Base-by-base conservation (phyloP, 2,113 vertebrate species). In the Clarias gariepinus region DNA sequence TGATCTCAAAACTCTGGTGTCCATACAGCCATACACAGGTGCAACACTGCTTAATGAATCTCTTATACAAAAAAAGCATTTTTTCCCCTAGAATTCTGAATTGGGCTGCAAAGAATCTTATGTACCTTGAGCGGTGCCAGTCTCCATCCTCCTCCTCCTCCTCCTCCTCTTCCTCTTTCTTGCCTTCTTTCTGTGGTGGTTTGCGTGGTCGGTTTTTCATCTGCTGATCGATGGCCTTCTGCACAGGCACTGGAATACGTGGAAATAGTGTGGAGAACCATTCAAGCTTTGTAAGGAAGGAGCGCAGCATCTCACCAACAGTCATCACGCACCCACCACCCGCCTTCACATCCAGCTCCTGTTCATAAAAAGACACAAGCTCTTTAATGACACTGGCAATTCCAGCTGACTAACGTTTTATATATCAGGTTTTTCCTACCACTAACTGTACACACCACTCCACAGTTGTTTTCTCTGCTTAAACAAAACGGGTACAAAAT, bases 241-340 rank as follows among this genome's bases (percentile, higher is more conserved):
- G 98, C 85, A 99, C 98, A 61, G 98, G 98, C 89, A 99, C 98
- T 7, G 98, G 98, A 93, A 99, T 99, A 89, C 98, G 97, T 78
- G 98, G 98, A 85, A 99, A 99, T 88, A 99, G 92, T 0, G 98
- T 99, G 88, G 98, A 99, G 93, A 99, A 99, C 98, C 98, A 99
- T 91, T 99, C 98, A 61, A 99, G 95, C 89, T 99, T 99, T 91
- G 98, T 99, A 86, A 99, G 95, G 92, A 98, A 99, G 89, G 98
- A 99, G 73, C 98, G 97, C 28, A 99, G 94, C 98, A 99, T 99
- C 91, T 99, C 98, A 83, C 98, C 98, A 4, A 99, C 91, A 69
- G 97, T 98, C 98, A 99, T 99, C 36, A 99, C 95, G 5, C 98
- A 99, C 69, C 98, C 98, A 0, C 98, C 98, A 13, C 98, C 98